Conservation (phyloP, 2,888 invertebrate species). For the Nemotelus nigrinus region DNA sequence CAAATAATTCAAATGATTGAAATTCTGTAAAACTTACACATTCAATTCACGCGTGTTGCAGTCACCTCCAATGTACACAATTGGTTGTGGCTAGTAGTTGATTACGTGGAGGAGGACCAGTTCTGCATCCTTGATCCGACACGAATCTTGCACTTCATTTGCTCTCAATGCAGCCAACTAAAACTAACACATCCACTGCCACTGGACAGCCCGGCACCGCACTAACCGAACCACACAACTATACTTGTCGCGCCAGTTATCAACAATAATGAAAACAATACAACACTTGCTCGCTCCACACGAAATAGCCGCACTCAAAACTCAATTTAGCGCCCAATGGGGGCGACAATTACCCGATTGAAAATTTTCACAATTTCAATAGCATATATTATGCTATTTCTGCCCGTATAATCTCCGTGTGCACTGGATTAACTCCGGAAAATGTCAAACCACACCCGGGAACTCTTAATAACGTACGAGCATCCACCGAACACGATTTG, state of each 20-base stretch:
- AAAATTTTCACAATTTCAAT: conserved; percentile 16
- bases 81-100: background rate
- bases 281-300: conserved; percentile 6
- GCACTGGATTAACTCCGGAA: conserved; percentile 20
- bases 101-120: conserved; percentile 39
- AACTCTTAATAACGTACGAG: background rate
- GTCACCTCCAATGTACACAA: background rate
- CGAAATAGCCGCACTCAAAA: background rate
- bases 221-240: conserved; percentile 14
- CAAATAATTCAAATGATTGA: too few relatives aligned
- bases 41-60: conserved; percentile 10
- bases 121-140: conserved; percentile 43
- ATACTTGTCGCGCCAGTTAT: conserved; percentile 2
- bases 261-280: conserved; percentile 21
- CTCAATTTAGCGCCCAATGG: background rate
- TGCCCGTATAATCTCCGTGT: background rate
- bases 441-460: conserved; percentile 38
- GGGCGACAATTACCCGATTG: background rate
- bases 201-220: conserved; percentile 21
- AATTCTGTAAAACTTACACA: conserved; percentile 16
- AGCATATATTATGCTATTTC: background rate
- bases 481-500: conserved; percentile 9
- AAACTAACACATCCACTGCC: conserved; percentile 34
- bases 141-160: conserved; percentile 38
- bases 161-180: conserved; percentile 8